Conservation (phyloP, 2,888 invertebrate species). For the Agonopterix heracliana region DNA sequence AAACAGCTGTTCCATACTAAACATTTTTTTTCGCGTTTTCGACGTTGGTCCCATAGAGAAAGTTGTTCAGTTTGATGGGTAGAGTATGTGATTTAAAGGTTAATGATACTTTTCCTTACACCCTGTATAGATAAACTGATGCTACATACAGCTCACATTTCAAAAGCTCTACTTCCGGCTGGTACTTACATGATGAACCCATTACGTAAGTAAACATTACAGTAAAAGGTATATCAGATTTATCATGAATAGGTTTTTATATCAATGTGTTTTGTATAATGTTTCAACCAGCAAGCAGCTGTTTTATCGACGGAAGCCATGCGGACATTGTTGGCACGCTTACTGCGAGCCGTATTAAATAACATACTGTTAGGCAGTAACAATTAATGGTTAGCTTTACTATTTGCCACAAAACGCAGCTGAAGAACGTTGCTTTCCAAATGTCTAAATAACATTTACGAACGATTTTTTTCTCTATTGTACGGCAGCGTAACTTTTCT, state of each 20-base stretch:
- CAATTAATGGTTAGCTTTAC: slow-evolving; percentile 29
- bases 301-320: slow-evolving; percentile 42
- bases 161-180: not conserved
- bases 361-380: slow-evolving; percentile 23
- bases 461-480: too few relatives aligned
- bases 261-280: slow-evolving; percentile 19
- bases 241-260: slow-evolving; percentile 8
- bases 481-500: too few relatives aligned
- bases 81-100: too few relatives aligned
- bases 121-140: too few relatives aligned
- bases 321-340: slow-evolving; percentile 41
- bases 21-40: too few relatives aligned
- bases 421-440: too few relatives aligned
- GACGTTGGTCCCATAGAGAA: too few relatives aligned
- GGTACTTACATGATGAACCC: slow-evolving; percentile 14
- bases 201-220: slow-evolving; percentile 19
- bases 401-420: slow-evolving; percentile 2
- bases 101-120: too few relatives aligned
- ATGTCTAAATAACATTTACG: too few relatives aligned
- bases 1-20: too few relatives aligned
- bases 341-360: slow-evolving; percentile 36
- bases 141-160: too few relatives aligned
- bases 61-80: too few relatives aligned
- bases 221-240: slow-evolving; percentile 16
- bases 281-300: slow-evolving; percentile 35